A percentile compares a stretch with the other conserved stretches of the same genome.
Evolutionary conservation across 1,140 invertebrate species (phyloP).

Genomic region (Psilanteris sp.): DNA sequence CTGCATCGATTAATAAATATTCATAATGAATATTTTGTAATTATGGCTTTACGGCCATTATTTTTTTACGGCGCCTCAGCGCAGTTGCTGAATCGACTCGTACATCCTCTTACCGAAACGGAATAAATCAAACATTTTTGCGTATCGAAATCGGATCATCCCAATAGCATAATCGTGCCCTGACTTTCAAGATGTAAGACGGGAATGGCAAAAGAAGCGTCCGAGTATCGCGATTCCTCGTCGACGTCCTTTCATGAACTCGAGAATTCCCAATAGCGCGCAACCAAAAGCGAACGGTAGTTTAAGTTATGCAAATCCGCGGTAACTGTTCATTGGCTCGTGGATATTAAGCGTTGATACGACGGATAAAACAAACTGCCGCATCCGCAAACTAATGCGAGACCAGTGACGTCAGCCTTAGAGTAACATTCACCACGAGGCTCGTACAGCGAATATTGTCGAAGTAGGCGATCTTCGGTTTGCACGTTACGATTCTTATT

Average conservation of each 20-base stretch:
- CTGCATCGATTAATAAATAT: not conserved
- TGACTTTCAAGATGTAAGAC: slow-evolving; percentile 52
- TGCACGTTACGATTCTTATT: slow-evolving; percentile 1
- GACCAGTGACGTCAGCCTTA: slow-evolving; percentile 27
- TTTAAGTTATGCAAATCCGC: slow-evolving; percentile 66
- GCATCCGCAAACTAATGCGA: slow-evolving; percentile 28
- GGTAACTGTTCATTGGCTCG: slow-evolving; percentile 66
- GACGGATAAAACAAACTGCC: slow-evolving; percentile 61
- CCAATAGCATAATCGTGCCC: slow-evolving; percentile 59
- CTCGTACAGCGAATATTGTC: slow-evolving; percentile 13
- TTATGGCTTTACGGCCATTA: no score
- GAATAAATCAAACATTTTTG: slow-evolving; percentile 58
- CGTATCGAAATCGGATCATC: slow-evolving; percentile 57
- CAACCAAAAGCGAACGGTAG: slow-evolving; percentile 56
- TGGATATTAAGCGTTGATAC: slow-evolving; percentile 65
- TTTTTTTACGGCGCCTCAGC: not conserved
- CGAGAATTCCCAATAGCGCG: slow-evolving; percentile 61
- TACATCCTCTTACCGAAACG: slow-evolving; percentile 21
- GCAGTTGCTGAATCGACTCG: slow-evolving; percentile 11
- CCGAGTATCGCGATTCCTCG: slow-evolving; percentile 49
- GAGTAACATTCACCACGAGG: not conserved
- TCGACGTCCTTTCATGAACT: slow-evolving; percentile 52
- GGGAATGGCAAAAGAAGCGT: slow-evolving; percentile 55
- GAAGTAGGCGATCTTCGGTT: slow-evolving; percentile 13
- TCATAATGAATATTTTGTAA: no score